Base-by-base conservation (phyloP, 1,140 invertebrate species). In the Drosophila kepulauana region DNA sequence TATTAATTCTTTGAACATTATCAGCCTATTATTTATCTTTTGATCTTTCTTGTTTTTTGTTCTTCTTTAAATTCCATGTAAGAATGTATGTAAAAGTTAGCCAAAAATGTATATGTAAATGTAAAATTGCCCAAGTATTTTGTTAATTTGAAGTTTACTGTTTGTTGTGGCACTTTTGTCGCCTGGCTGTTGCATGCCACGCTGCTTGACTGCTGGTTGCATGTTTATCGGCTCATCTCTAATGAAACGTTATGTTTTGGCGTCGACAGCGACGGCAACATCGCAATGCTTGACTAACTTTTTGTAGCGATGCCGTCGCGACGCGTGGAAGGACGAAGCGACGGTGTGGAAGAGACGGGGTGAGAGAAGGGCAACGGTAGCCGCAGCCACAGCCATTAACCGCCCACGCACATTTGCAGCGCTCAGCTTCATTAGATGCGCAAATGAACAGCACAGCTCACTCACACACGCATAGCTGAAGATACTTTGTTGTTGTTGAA, bases 181-280 rank as follows among this genome's bases (percentile, higher is more conserved):
- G 70, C 48, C 64, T 59, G 41, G 41, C 41, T 49, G 35, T 11
- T 48, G 38, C 41, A 38, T 62, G 48, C 35, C 11, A 30, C 46
- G 25, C n/a, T 33, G 33, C 30, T 56, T 28, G 52, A 56, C 30
- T 49, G 79, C 43, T 54, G 63, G 30, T 54, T 85, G 82, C 82
- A 76, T 79, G 79, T 86, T 87, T 82, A 82, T 86, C 82, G 79
- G 76, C 79, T 86, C 84, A 86, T 82, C 76, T 86, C 82, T 86
- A 86, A 86, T 86, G 82, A 79, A 86, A 87, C 79, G 82, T 87
- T 87, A 82, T 82, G 84, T 82, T 87, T 79, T 45, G 48, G 28
- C 59, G 38, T 30, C 8, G 49, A n/a, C 15, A 38, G n/a, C 58
- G 45, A 15, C 43, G 25, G 15, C 59, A 25, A 10, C 48, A 25